Conservation (phyloP, 2,113 vertebrate species). For the Xiphophorus couchianus region DNA sequence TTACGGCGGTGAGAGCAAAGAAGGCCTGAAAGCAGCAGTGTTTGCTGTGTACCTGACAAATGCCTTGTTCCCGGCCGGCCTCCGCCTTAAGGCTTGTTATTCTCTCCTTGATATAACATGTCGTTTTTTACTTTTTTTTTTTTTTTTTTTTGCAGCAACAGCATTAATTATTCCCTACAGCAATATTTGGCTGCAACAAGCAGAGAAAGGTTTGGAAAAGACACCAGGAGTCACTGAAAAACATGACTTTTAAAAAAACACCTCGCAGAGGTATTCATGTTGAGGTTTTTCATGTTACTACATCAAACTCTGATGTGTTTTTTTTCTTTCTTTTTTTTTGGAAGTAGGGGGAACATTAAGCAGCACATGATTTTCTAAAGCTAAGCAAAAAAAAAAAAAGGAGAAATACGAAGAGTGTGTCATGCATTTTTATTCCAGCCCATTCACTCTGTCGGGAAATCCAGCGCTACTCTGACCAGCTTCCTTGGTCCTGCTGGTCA, state of each 20-base stretch:
- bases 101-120: background rate
- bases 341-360: no score
- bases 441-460: no score
- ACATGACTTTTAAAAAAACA: background rate
- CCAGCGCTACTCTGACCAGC: no score
- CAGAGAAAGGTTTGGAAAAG: slow-evolving; percentile 7
- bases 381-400: no score
- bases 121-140: background rate
- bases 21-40: slow-evolving; percentile 34
- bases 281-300: background rate
- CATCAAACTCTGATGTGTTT: background rate
- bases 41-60: slow-evolving; percentile 43
- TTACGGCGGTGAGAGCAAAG: slow-evolving; percentile 51
- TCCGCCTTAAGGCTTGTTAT: background rate
- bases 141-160: background rate
- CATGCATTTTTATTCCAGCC: no score
- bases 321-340: background rate
- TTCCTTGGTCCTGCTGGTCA: no score
- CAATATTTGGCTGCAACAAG: background rate
- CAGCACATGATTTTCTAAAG: no score
- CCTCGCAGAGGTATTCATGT: no score
- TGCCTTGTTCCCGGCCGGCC: background rate
- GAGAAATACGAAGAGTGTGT: no score
- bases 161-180: background rate
- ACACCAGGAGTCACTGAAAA: background rate